Evolutionary conservation across 2,888 invertebrate genomes (phyloP), one percentile per base, ranked within the genome.

Genomic region (Tachina fera): DNA sequence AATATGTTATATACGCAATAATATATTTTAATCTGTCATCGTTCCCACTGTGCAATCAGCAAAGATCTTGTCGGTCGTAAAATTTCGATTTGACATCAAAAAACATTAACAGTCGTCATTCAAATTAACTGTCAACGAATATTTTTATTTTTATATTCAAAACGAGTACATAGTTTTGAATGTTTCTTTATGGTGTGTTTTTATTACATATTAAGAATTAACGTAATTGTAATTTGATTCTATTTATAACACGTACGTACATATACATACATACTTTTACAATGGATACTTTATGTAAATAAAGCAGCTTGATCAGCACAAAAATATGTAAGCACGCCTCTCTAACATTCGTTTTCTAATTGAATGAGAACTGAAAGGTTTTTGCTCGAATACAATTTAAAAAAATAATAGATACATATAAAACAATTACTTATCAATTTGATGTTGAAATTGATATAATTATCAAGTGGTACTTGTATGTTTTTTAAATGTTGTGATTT

Each of bases 41-140:
- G 6, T 14, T 49, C n/a, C 39, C 39, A 60, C 14, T 60, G 60
- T 60, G 60, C 60, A 39, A 8, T 60, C 31, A 31, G 14, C 39
- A 53, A 43, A 16, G 22, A 65, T 78, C 31, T 8, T 16, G 45
- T 11, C 31, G 19, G 51, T 60, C 43, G 60, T 58, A 78, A 53
- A 63, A 19, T 53, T 53, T 13, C 16, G 13, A 78, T 61, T 60
- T 70, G 41, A 67, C 41, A 65, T 22, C 8, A n/a, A 19, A 31
- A 49, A 9, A 67, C 56, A 72, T 49, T 67, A 22, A 6, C 16
- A 22, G 53, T n/a, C 43, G 53, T n/a, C 43, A 71, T 74, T 74
- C 49, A 51, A 80, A 67, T 60, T 67, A 49, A 22, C 51, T 78
- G 78, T 61, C 78, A 70, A 8, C 56, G 63, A 65, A 65, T 16